Base-by-base conservation (phyloP, 2,797 vertebrate genomes). In the Xiphorhynchus erythropygius region DNA sequence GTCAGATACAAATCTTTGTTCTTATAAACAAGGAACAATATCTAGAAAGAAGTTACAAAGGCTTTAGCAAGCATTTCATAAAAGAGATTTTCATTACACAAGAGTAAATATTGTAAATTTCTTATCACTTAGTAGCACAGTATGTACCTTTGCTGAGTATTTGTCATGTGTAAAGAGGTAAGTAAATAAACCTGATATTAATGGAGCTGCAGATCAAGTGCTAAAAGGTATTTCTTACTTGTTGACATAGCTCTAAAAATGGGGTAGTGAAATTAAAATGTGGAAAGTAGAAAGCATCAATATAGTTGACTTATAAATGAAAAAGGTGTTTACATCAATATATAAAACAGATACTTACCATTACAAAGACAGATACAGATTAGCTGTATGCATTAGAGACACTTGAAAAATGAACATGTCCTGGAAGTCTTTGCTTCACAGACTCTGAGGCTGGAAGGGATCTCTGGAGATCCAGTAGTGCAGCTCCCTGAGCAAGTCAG, bases 171-270 rank as follows among this genome's bases (percentile, higher is more conserved):
- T 64, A 84, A 90, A 89, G 73, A 87, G 22, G 28, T 60, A 77
- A 64, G 77, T 92, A 92, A 95, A 92, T 78, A 92, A 90, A 89
- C 32, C 18, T 71, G 57, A 23, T 81, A 82, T 87, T 93, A 93
- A 90, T 70, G 50, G 57, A 89, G 49, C 18, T 86, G 52, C 46
- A 90, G 69, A 95, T 89, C 57, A 81, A 92, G 67, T 68, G 30
- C 53, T 90, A 90, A 89, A 80, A 84, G 63, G 13, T 81, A 84
- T 78, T 88, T 90, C 53, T 80, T 65, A 50, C 18, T 65, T 90
- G 65, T 56, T 93, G 89, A 82, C 70, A 24, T 49, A 74, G 47
- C 62, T 90, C 25, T 90, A 41, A 90, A 92, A 87, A 59, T n/a
- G 16, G 3, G 10, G 13, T 18, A 64, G 35, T 22, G 62, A 92